A percentile compares a stretch with the other conserved stretches of the same genome.
Conservation (phyloP, 2,888 invertebrate species). For the Melipona bicolor region DNA sequence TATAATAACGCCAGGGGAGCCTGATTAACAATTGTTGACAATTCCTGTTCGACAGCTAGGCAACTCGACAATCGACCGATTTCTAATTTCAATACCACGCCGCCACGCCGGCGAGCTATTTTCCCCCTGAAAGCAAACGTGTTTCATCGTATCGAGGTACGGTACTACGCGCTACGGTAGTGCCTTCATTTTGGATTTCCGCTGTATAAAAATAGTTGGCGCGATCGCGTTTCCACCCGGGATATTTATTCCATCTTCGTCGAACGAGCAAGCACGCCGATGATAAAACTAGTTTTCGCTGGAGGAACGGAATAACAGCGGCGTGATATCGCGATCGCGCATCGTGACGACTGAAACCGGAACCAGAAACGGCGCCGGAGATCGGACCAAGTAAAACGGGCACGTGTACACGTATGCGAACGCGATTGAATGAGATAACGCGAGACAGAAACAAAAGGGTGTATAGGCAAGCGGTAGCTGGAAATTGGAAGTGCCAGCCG, state of each 20-base stretch:
- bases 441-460: constrained; percentile 56
- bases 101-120: background rate
- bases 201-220: background rate
- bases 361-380: background rate
- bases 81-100: background rate
- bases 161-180: no score
- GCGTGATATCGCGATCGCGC: background rate
- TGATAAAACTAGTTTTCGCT: background rate
- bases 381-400: constrained; percentile 49
- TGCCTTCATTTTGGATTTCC: background rate
- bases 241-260: background rate
- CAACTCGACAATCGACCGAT: background rate
- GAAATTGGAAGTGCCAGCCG: constrained; percentile 67
- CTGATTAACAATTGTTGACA: constrained; percentile 12
- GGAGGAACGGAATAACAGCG: background rate
- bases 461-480: constrained; percentile 53
- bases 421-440: constrained; percentile 70
- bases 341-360: background rate
- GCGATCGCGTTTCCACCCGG: background rate
- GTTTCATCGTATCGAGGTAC: background rate
- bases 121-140: background rate
- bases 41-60: background rate
- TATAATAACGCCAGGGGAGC: background rate
- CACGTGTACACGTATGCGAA: constrained; percentile 69
- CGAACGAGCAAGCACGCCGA: background rate